Conservation (phyloP, 1,140 invertebrate species). For the Cotesia glomerata region DNA sequence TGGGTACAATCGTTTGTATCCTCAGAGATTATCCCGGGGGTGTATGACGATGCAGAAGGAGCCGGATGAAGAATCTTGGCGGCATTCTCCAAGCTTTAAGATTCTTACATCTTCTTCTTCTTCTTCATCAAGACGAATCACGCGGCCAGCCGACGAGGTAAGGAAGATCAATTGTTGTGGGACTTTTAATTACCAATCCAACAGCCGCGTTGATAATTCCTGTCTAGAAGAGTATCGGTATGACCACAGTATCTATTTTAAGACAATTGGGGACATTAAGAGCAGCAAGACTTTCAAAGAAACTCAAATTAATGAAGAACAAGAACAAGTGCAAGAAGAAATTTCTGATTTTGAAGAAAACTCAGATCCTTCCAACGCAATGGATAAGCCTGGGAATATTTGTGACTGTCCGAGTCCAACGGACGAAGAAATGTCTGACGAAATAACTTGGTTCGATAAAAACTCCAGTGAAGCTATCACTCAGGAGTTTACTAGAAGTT, state of each 20-base stretch:
- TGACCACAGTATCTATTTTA: slow-evolving; percentile 61
- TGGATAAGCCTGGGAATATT: too few relatives aligned
- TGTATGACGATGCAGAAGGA: slow-evolving; percentile 46
- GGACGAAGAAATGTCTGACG: slow-evolving; percentile 26
- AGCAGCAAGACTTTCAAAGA: slow-evolving; percentile 31
- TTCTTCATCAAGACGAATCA: slow-evolving; percentile 28
- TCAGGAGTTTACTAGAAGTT: slow-evolving; percentile 13
- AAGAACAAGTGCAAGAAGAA: slow-evolving; percentile 13
- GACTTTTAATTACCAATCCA: slow-evolving; percentile 54
- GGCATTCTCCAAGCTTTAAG: slow-evolving; percentile 35
- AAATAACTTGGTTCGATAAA: slow-evolving; percentile 2
- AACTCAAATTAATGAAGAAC: neutral
- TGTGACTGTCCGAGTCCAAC: neutral
- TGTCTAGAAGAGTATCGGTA: slow-evolving; percentile 56
- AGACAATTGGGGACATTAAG: slow-evolving; percentile 55
- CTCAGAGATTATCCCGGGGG: slow-evolving; percentile 44
- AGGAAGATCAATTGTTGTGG: slow-evolving; percentile 52
- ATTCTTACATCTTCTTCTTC: slow-evolving; percentile 27
- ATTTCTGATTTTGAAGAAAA: neutral
- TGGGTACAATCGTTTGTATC: slow-evolving; percentile 55
- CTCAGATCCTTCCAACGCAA: too few relatives aligned
- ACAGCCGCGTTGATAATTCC: slow-evolving; percentile 50
- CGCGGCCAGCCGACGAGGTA: slow-evolving; percentile 38
- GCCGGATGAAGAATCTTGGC: slow-evolving; percentile 38
- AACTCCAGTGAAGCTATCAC: slow-evolving; percentile 38